Evolutionary conservation across 2,888 invertebrate species (phyloP).

Genomic region (Celastrina argiolus): DNA sequence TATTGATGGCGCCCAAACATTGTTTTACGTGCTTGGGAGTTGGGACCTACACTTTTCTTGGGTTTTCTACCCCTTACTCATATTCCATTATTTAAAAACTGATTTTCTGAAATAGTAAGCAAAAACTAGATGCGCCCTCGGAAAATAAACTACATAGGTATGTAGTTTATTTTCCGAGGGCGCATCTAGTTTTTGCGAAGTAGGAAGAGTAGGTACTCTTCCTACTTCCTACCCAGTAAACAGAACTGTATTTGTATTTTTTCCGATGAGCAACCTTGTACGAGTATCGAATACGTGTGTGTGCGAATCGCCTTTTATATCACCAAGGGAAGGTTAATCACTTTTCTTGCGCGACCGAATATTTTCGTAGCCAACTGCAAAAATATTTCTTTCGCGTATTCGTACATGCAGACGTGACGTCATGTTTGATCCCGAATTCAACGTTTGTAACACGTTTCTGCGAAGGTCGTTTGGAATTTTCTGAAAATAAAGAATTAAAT

Average conservation of each 20-base stretch:
- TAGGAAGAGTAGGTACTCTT: not conserved
- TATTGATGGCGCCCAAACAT: too few species aligned
- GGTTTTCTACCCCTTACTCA: too few species aligned
- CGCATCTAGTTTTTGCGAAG: too few species aligned
- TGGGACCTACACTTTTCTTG: too few species aligned
- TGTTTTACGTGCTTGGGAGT: too few species aligned
- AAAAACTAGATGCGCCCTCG: too few species aligned
- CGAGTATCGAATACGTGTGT: not conserved
- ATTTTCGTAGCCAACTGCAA: too few species aligned
- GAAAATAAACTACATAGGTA: too few species aligned
- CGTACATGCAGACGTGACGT: not conserved
- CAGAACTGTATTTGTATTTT: not conserved
- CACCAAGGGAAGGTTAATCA: slow-evolving; percentile 1
- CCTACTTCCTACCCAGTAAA: not conserved
- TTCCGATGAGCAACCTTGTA: slow-evolving; percentile 2
- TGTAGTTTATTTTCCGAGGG: too few species aligned
- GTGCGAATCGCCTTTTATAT: slow-evolving; percentile 4
- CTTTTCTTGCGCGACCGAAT: not conserved
- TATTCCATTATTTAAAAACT: too few species aligned
- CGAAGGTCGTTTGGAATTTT: not conserved
- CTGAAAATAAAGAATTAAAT: too few species aligned
- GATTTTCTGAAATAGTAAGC: too few species aligned
- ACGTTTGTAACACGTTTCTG: not conserved
- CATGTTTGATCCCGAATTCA: not conserved
- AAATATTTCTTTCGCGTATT: slow-evolving; percentile 7